Evolutionary conservation across 1,140 invertebrate genomes (phyloP), one percentile per base, ranked within the genome.

Genomic region (Diabrotica undecimpunctata): DNA sequence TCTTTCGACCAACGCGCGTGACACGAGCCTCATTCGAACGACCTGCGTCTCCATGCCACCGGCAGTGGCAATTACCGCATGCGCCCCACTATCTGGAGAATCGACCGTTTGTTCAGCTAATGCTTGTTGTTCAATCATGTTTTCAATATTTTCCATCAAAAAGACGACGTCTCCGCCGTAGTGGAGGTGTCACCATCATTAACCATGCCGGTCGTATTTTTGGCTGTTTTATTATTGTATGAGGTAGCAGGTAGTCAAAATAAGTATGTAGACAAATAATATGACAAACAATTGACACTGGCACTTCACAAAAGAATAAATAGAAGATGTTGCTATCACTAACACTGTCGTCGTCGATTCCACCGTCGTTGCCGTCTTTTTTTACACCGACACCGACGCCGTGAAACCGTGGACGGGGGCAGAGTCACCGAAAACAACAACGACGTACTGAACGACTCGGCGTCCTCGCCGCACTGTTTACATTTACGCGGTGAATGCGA

Each of bases 71-170:
- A 68, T 63, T 13, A 77, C 70, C 54, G 72, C 83, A 79, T 82
- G 80, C 78, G 81, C 71, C 75, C 77, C 77, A 73, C 78, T 77
- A 70, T 78, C 81, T 62, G 77, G 75, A 66, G 79, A 81, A 82
- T 83, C 82, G 80, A 84, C 83, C 80, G 80, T 80, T 70, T 81
- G 83, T 78, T 85, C 81, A 77, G 79, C 82, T 75, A 85, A 82
- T 76, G 83, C 78, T 79, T 84, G 84, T 74, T 84, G 81, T 81
- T 87, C 84, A 76, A 85, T 82, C 80, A 87, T 86, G 74, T 86
- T 83, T 76, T 81, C 84, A 78, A 87, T 84, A 76, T 85, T 85
- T 79, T 87, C 86, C 85, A 87, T 87, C 73, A 76, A 75, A 64
- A 61, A 66, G 61, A 72, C 66, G 64, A 59, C 65, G 59, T 54